These are phyloP conservation scores for Cherax destructor DNA, from an alignment of 1,140 invertebrate species.

Conservation along the genomic window DNA sequence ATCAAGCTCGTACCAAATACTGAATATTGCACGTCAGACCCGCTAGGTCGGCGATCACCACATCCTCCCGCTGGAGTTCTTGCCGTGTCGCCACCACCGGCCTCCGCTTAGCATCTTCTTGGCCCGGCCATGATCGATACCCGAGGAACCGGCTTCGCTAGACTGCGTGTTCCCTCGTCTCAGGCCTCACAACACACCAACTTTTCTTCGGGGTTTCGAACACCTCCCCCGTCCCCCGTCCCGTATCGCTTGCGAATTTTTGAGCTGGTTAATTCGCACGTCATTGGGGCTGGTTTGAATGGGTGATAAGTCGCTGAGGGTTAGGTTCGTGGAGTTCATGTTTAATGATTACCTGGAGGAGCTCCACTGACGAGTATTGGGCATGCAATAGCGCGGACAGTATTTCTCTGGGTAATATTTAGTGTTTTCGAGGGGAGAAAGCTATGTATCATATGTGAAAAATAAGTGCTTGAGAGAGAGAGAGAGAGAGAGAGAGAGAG, in stretches of 20 bases:
- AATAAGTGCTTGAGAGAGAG: too few relatives aligned
- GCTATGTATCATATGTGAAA: too few relatives aligned
- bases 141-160: not conserved
- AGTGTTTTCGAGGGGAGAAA: too few relatives aligned
- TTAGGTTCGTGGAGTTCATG: not conserved
- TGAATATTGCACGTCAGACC: slow-evolving; percentile 15
- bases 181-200: not conserved
- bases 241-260: not conserved
- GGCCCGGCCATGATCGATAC: not conserved
- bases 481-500: slow-evolving; percentile 25
- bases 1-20: slow-evolving; percentile 13
- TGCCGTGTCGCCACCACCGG: not conserved
- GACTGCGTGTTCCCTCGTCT: not conserved
- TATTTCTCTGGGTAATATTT: too few relatives aligned
- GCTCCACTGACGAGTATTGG: not conserved
- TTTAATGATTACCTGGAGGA: not conserved
- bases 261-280: not conserved
- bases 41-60: not conserved
- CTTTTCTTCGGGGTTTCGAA: not conserved
- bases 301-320: not conserved
- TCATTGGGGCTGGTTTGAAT: not conserved
- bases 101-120: not conserved
- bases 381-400: not conserved
- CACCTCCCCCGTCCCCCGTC: not conserved
- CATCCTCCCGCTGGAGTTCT: not conserved